Evolutionary conservation across 2,888 invertebrate species (phyloP).

Genomic region (Chrysina gloriosa): DNA sequence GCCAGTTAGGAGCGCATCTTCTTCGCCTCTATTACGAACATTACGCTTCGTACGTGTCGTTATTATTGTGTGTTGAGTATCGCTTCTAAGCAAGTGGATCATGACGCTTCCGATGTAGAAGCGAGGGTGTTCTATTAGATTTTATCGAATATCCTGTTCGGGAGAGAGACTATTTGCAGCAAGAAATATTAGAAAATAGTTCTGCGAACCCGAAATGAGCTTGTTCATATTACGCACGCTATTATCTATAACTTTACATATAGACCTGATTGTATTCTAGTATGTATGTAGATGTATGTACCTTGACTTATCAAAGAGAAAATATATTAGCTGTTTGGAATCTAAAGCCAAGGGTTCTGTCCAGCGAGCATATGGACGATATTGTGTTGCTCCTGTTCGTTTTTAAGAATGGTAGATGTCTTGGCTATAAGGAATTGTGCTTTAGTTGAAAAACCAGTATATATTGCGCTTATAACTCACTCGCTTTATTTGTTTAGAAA

Average conservation of each 20-base stretch:
- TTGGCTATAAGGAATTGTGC: no score
- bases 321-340: neutral
- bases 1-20: conserved; percentile 17
- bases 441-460: no score
- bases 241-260: neutral
- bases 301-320: neutral
- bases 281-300: neutral
- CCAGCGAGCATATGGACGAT: no score
- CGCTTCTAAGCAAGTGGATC: conserved; percentile 32
- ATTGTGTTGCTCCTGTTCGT: no score
- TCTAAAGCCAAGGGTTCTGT: no score
- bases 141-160: conserved; percentile 34
- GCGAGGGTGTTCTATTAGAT: conserved; percentile 34
- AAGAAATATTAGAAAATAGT: conserved; percentile 10
- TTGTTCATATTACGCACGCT: neutral
- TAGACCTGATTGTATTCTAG: neutral
- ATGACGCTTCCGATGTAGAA: conserved; percentile 27
- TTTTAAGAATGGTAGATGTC: no score
- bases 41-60: conserved; percentile 29
- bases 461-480: no score
- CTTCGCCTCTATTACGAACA: conserved; percentile 28
- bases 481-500: no score
- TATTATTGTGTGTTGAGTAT: conserved; percentile 35
- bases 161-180: neutral
- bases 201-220: neutral